Conservation (phyloP, 2,113 vertebrate species). For the Gadus chalcogrammus region DNA sequence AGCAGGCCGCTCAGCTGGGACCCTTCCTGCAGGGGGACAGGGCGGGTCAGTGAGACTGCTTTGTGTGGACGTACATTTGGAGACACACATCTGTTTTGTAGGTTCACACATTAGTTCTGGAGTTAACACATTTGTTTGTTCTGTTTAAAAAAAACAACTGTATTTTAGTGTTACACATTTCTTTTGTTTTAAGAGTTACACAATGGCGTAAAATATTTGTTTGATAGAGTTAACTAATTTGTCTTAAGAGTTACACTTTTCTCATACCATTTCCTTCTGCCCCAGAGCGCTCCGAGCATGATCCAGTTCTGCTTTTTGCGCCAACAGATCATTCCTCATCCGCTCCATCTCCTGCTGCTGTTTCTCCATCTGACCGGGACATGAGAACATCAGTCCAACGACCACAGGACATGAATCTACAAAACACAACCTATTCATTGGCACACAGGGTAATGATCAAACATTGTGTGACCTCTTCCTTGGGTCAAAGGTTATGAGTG, state of each 20-base stretch:
- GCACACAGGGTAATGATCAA: neutral
- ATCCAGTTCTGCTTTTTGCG: conserved; percentile 53
- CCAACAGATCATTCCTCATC: conserved; percentile 58
- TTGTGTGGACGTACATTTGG: neutral
- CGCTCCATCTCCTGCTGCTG: conserved; percentile 57
- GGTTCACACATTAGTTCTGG: too few species aligned
- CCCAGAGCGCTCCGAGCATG: conserved; percentile 51
- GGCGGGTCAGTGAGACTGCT: too few species aligned
- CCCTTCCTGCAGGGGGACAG: conserved; percentile 58
- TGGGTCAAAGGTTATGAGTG: too few species aligned
- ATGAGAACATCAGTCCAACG: neutral
- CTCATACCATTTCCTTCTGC: conserved; percentile 60
- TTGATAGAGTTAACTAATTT: too few species aligned
- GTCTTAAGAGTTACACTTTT: neutral
- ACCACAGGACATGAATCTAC: too few species aligned
- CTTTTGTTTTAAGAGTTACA: too few species aligned
- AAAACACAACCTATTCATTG: too few species aligned
- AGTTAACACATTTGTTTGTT: neutral
- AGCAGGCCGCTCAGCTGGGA: conserved; percentile 62
- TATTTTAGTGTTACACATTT: neutral
- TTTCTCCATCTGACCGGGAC: conserved; percentile 35
- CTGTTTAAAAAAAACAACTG: neutral
- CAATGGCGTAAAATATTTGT: too few species aligned
- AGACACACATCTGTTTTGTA: too few species aligned
- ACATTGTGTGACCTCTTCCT: too few species aligned